Percentiles rank a stretch among this genome's conserved stretches.
Evolutionary conservation across 2,888 invertebrate genomes (phyloP).

Genomic region (Vanessa cardui): DNA sequence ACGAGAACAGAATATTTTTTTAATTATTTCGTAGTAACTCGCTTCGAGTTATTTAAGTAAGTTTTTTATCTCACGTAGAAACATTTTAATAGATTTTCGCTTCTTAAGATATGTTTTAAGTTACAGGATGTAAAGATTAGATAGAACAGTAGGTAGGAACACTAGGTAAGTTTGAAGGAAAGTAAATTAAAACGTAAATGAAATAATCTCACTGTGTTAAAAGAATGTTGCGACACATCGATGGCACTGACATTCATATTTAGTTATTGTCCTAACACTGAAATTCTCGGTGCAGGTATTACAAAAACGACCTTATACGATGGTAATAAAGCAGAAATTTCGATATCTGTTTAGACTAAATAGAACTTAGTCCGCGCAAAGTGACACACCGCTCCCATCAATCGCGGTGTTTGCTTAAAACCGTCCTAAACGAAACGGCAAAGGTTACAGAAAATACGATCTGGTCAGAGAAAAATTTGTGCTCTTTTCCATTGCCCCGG

Average conservation of each 20-base stretch:
- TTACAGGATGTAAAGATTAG: too few relatives aligned
- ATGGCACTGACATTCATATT: neutral
- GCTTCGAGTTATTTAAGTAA: neutral
- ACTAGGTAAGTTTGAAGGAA: too few relatives aligned
- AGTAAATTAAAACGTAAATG: neutral
- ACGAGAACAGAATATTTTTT: constrained; percentile 16
- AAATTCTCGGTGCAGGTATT: neutral
- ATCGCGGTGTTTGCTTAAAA: constrained; percentile 58
- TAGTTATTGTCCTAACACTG: neutral
- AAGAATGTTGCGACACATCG: neutral
- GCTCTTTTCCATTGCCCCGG: constrained; percentile 59
- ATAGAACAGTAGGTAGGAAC: too few relatives aligned
- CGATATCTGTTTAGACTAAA: constrained; percentile 22
- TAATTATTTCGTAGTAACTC: constrained; percentile 32
- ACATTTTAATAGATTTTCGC: neutral
- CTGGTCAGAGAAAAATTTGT: constrained; percentile 58
- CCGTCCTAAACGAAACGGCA: constrained; percentile 61
- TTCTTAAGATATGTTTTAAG: neutral
- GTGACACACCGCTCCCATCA: constrained; percentile 52
- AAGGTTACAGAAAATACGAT: constrained; percentile 60
- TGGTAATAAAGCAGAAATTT: constrained; percentile 40
- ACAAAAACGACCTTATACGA: neutral
- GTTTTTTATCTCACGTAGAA: neutral
- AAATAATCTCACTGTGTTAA: neutral
- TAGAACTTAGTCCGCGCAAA: constrained; percentile 42